Evolutionary conservation across 2,113 vertebrate genomes (phyloP), one percentile per base, ranked within the genome.

Genomic region (Oriolus oriolus): DNA sequence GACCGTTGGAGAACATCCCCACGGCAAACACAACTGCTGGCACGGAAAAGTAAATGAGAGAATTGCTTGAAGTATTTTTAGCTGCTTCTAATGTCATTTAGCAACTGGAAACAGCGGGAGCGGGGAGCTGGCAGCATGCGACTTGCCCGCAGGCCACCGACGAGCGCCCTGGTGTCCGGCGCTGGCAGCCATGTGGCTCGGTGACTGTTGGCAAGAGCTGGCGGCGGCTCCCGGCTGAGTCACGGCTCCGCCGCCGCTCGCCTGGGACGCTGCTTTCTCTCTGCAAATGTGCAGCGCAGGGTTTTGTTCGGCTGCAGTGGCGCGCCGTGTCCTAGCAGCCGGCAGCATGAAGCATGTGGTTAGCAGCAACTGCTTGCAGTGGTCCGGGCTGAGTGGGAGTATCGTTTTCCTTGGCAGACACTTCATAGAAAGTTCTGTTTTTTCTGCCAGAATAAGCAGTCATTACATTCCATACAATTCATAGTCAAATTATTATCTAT

Each of bases 401-500:
- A 96, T 95, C 94, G 22, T 97, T 98, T 97, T 97, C 96, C 96
- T 98, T 98, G 98, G 98, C 98, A 98, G 94, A 64, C 87, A 60
- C 97, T 98, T 98, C 98, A 98, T 80, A 98, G 97, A 97, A 97
- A 98, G 97, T 78, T 76, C 94, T 97, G 97, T 75, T 97, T 97
- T 95, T 96, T 82, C 79, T 97, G 97, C 98, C 97, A 98, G 97
- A 97, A 97, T 97, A 98, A 98, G 97, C 97, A 97, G 97, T 97
- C 96, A 97, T 97, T 97, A 94, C 96, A 98, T 98, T 98, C 98
- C 96, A 87, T 97, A 93, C 95, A 97, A 97, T 98, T 98, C 97
- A 95, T 97, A 97, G 97, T 98, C 97, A 95, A 97, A 98, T 98
- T 98, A 97, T 98, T 98, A 98, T 98, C 98, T 98, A 97, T 98